phyloP scores from a whole-genome alignment of 2,888 invertebrate genomes.

The Thymelicus acteon region DNA sequence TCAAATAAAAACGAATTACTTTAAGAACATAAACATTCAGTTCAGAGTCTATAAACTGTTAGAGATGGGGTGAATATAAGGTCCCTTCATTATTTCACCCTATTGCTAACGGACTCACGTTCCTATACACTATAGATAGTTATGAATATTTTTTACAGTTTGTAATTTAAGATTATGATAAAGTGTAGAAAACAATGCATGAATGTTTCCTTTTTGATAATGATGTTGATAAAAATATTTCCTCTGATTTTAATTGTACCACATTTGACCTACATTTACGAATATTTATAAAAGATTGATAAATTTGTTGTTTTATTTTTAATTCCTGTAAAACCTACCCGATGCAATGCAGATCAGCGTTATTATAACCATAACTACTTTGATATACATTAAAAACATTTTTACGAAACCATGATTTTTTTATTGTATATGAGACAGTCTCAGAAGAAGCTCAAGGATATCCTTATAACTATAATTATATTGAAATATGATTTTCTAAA shows the following conservation, averaged over 20 bases:
- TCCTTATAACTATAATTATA: too few relatives aligned
- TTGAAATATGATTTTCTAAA: too few relatives aligned
- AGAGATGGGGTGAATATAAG: slow-evolving; percentile 58
- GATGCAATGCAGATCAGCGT: too few relatives aligned
- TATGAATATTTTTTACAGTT: slow-evolving; percentile 66
- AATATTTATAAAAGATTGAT: slow-evolving; percentile 85
- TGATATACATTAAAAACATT: too few relatives aligned
- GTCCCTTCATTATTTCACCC: slow-evolving; percentile 49
- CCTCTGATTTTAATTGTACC: slow-evolving; percentile 83
- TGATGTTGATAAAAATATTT: slow-evolving; percentile 81
- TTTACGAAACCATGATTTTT: too few relatives aligned
- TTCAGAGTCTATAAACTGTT: slow-evolving; percentile 50
- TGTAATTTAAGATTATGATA: slow-evolving; percentile 67
- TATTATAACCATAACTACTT: too few relatives aligned
- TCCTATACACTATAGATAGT: slow-evolving; percentile 70
- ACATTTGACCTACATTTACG: slow-evolving; percentile 84
- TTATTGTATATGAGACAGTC: too few relatives aligned
- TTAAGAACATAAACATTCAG: slow-evolving; percentile 53
- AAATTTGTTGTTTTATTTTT: slow-evolving; percentile 67
- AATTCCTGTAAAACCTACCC: slow-evolving; percentile 1
- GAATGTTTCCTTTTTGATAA: slow-evolving; percentile 80
- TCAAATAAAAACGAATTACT: slow-evolving; percentile 49
- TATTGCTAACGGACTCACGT: slow-evolving; percentile 66
- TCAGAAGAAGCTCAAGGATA: too few relatives aligned
- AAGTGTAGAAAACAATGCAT: slow-evolving; percentile 83